Evolutionary conservation across 2,888 invertebrate genomes (phyloP).

Genomic region (Cerceris rybyensis): DNA sequence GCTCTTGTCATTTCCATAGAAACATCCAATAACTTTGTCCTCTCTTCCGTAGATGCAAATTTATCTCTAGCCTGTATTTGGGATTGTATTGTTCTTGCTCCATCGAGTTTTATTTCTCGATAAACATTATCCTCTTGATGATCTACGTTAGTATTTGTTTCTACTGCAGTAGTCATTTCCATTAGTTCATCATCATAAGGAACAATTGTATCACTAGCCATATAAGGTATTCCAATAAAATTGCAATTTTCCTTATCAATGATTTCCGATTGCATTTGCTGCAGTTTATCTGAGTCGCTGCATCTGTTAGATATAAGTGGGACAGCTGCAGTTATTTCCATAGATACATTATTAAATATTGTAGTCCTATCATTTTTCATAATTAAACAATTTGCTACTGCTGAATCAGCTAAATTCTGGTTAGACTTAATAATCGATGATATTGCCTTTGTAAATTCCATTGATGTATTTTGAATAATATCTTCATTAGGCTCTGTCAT

Average conservation of each 20-base stretch:
- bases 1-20: conserved; percentile 36
- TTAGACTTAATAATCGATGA: conserved; percentile 3
- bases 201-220: background rate
- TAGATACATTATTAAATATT: conserved; percentile 41
- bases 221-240: background rate
- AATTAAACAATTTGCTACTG: background rate
- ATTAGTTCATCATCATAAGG: conserved; percentile 37
- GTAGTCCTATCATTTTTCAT: conserved; percentile 11
- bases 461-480: conserved; percentile 26
- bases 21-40: conserved; percentile 8
- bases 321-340: conserved; percentile 54
- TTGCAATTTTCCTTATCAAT: background rate
- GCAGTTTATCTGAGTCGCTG: background rate
- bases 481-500: background rate
- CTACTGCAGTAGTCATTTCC: conserved; percentile 37
- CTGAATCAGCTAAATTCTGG: background rate
- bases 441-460: conserved; percentile 26
- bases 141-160: conserved; percentile 1
- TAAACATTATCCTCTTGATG: background rate
- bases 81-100: no score
- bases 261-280: background rate
- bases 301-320: background rate
- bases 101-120: background rate
- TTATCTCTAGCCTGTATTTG: background rate
- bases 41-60: conserved; percentile 1